Evolutionary conservation across 2,797 vertebrate genomes (phyloP).

Genomic region (Enteromius anoplus): DNA sequence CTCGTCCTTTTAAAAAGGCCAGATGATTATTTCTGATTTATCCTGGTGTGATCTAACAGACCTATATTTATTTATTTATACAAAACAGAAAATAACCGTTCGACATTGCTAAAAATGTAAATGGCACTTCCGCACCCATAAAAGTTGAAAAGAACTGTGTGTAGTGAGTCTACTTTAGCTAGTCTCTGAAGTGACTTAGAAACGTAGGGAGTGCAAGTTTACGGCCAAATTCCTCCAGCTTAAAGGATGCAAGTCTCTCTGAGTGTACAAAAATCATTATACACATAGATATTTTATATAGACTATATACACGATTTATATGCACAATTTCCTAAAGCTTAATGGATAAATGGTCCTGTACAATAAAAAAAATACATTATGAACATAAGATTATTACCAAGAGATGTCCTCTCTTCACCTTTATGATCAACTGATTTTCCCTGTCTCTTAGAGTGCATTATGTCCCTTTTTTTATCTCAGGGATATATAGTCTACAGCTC

Average conservation of each 20-base stretch:
- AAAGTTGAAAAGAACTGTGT: slow-evolving; percentile 39
- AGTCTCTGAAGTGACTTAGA: slow-evolving; percentile 47
- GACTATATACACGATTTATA: slow-evolving; percentile 72
- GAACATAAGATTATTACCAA: slow-evolving; percentile 54
- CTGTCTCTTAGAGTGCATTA: slow-evolving; percentile 24
- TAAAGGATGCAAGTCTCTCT: slow-evolving; percentile 59
- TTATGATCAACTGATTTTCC: background rate
- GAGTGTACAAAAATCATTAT: slow-evolving; percentile 67
- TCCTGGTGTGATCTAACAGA: slow-evolving; percentile 18
- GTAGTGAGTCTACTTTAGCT: slow-evolving; percentile 26
- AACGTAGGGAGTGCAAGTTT: slow-evolving; percentile 63
- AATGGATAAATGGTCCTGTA: slow-evolving; percentile 62
- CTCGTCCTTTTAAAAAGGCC: background rate
- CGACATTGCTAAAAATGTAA: slow-evolving; percentile 29
- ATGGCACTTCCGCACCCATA: slow-evolving; percentile 21
- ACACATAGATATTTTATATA: slow-evolving; percentile 74
- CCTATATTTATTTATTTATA: slow-evolving; percentile 58
- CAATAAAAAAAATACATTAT: slow-evolving; percentile 53
- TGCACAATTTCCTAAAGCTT: slow-evolving; percentile 67
- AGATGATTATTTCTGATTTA: background rate
- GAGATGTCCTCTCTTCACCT: slow-evolving; percentile 20
- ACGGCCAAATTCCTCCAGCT: slow-evolving; percentile 57
- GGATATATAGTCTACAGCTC: slow-evolving; percentile 25
- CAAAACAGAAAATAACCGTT: slow-evolving; percentile 56
- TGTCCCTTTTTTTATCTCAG: slow-evolving; percentile 15